Conservation (phyloP, 2,113 vertebrate genomes). For the Crotophaga sulcirostris region DNA sequence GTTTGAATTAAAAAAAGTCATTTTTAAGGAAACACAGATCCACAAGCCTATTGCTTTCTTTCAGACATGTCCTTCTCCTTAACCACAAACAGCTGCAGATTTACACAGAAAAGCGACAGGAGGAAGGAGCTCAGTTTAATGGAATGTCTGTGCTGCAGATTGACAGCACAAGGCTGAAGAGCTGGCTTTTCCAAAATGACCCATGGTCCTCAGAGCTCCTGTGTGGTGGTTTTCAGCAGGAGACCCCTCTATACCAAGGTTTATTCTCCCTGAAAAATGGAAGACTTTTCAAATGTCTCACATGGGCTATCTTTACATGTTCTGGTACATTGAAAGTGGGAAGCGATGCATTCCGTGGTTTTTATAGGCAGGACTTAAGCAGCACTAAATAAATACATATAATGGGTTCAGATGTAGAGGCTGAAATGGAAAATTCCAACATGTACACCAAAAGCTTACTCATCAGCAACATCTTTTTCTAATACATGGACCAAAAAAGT, state of each 20-base stretch:
- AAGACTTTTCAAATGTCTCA: background rate
- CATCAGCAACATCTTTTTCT: background rate
- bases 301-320: background rate
- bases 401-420: background rate
- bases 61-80: background rate
- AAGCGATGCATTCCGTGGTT: background rate
- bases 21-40: background rate
- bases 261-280: background rate
- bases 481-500: background rate
- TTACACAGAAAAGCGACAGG: slow-evolving; percentile 33
- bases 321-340: background rate
- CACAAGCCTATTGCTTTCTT: background rate
- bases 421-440: slow-evolving; percentile 18
- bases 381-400: background rate
- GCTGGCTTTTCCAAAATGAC: background rate
- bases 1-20: background rate
- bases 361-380: background rate
- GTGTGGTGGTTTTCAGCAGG: background rate
- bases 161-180: background rate
- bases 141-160: slow-evolving; percentile 43
- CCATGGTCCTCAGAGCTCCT: background rate
- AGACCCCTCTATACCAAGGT: background rate
- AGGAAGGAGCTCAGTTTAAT: slow-evolving; percentile 46
- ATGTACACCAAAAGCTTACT: background rate
- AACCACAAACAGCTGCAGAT: slow-evolving; percentile 47